Conservation (phyloP, 2,888 invertebrate genomes). For the Drosophila planitibia region DNA sequence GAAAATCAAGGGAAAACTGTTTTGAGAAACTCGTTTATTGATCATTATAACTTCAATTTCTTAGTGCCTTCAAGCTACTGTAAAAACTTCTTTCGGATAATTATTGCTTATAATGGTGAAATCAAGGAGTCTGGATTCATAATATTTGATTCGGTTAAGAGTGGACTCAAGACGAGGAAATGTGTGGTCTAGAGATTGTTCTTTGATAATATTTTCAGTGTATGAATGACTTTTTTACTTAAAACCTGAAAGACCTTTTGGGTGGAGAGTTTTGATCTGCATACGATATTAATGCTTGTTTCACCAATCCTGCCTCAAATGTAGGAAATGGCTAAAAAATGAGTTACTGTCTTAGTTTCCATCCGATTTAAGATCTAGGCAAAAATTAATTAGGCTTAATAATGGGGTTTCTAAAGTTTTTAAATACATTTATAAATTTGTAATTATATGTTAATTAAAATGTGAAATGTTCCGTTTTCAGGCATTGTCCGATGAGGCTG, state of each 20-base stretch:
- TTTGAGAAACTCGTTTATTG: no score
- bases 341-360: background rate
- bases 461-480: conserved; percentile 50
- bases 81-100: background rate
- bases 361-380: background rate
- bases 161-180: no score
- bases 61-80: background rate
- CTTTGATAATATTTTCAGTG: no score
- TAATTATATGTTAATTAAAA: background rate
- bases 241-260: no score
- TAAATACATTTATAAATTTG: background rate
- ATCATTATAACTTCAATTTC: background rate
- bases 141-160: no score
- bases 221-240: no score
- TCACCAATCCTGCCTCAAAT: no score
- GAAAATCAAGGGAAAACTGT: background rate
- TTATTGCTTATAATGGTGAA: background rate
- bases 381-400: background rate
- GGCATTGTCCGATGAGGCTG: conserved; percentile 87
- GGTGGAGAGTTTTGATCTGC: no score
- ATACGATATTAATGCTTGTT: no score
- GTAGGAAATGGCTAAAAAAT: background rate
- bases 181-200: no score
- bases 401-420: background rate
- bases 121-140: background rate